Evolutionary conservation across 2,888 invertebrate species (phyloP), one percentile per base, ranked within the genome.

Genomic region (Diachrysia chrysitis): DNA sequence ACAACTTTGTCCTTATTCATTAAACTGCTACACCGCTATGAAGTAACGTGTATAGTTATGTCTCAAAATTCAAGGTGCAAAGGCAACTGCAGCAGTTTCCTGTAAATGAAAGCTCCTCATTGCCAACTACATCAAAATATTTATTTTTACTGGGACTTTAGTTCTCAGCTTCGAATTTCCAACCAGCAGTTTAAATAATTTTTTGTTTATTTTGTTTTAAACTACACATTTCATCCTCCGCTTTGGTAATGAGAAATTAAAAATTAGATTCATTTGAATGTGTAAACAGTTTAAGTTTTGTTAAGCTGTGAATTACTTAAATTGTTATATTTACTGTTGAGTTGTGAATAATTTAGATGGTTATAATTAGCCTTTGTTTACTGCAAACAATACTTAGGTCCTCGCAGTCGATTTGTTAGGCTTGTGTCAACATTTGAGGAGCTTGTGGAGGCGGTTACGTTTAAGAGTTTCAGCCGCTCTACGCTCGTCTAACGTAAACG

Each of bases 311-410:
- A 32, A 32, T 32, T 10, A 10, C 9, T 9, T 10, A 10, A 10
- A 32, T 10, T 32, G 32, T 32, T 32, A 10, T 32, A 10, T 2
- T n/a, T 23, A 16, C 29, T 25, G n/a, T 25, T 25, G 16, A 16
- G 12, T 54, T 54, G 7, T 83, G 81, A 81, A 85, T 86, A 75
- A 85, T 86, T 85, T 82, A 84, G 63, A 19, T 58, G 74, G 66
- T 62, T 76, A 78, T 84, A 84, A 85, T 84, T 84, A 85, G 70
- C 66, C 64, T 62, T 76, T 81, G 81, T 82, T 86, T 81, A 79
- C 81, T n/a, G 67, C 79, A 81, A 82, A 79, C 76, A 81, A 79
- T 71, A 78, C 72, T 81, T 76, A 81, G 76, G 69, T 76, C 63
- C 68, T 69, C 58, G 61, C 68, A 81, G 78, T 81, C 79, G 79